Percentiles rank a stretch among this genome's conserved stretches.
Conservation (phyloP, 1,140 invertebrate genomes). For the Trachymyrmex septentrionalis region DNA sequence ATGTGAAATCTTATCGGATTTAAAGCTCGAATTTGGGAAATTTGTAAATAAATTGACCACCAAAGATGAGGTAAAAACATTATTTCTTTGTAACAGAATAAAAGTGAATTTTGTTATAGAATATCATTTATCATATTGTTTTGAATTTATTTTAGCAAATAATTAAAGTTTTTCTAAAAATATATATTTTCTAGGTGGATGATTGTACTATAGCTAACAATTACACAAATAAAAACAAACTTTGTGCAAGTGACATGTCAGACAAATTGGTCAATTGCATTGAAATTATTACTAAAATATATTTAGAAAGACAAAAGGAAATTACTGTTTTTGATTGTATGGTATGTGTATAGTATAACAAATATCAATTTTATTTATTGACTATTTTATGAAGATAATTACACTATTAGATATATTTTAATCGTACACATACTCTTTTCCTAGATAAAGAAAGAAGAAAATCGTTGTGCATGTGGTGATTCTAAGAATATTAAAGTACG, state of each 20-base stretch:
- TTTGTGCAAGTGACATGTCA: constrained; percentile 57
- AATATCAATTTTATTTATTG: constrained; percentile 46
- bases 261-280: constrained; percentile 72
- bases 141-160: constrained; percentile 21
- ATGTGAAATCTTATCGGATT: constrained; percentile 68
- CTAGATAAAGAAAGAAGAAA: constrained; percentile 46
- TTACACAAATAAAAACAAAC: constrained; percentile 12
- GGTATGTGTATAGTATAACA: constrained; percentile 31
- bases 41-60: constrained; percentile 65
- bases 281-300: constrained; percentile 73
- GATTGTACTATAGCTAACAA: constrained; percentile 32
- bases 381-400: background rate
- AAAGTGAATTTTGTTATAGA: constrained; percentile 33
- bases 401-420: background rate
- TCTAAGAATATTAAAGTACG: constrained; percentile 64
- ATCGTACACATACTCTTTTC: constrained; percentile 11
- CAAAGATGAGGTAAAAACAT: constrained; percentile 54
- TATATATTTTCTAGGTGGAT: constrained; percentile 30
- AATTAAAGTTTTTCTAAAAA: background rate
- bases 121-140: constrained; percentile 18
- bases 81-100: constrained; percentile 19
- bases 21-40: constrained; percentile 74
- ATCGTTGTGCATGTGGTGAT: constrained; percentile 53
- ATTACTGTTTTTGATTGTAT: constrained; percentile 66
- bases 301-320: constrained; percentile 73